A percentile compares a stretch with the other conserved stretches of the same genome.
Evolutionary conservation across 2,888 invertebrate genomes (phyloP).

Genomic region (Rhaphigaster nebulosa): DNA sequence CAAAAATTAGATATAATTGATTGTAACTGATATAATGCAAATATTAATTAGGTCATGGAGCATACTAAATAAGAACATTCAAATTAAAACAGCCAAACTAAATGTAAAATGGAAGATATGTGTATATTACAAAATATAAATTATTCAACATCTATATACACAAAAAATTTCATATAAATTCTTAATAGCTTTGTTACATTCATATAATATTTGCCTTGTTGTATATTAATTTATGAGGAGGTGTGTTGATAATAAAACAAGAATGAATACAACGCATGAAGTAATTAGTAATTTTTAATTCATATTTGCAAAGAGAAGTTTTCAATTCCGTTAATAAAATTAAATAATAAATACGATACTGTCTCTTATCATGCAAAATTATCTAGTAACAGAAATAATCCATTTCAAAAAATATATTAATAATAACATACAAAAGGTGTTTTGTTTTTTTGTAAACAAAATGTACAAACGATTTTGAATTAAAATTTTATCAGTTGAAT

Average conservation of each 20-base stretch:
- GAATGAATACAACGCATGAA: neutral
- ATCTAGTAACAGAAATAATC: too few species aligned
- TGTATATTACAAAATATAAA: constrained; percentile 4
- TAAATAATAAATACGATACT: too few species aligned
- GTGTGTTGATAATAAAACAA: neutral
- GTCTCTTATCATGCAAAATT: too few species aligned
- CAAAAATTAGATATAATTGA: neutral
- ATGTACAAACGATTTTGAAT: too few species aligned
- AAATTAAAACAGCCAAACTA: neutral
- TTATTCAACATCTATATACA: neutral
- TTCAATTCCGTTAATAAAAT: too few species aligned
- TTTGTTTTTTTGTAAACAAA: too few species aligned
- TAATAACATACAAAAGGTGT: too few species aligned
- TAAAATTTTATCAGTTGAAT: too few species aligned
- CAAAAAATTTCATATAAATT: neutral
- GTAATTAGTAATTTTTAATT: neutral
- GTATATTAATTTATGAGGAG: neutral
- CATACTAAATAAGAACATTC: neutral
- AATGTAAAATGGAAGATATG: constrained; percentile 9
- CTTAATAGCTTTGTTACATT: neutral
- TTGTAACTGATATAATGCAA: neutral
- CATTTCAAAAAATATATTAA: too few species aligned
- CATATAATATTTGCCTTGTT: neutral
- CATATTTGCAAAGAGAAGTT: too few species aligned
- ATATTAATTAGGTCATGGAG: neutral